These are phyloP conservation scores for Salminus brasiliensis DNA, from an alignment of 2,113 vertebrate genomes.

Conservation along the genomic window DNA sequence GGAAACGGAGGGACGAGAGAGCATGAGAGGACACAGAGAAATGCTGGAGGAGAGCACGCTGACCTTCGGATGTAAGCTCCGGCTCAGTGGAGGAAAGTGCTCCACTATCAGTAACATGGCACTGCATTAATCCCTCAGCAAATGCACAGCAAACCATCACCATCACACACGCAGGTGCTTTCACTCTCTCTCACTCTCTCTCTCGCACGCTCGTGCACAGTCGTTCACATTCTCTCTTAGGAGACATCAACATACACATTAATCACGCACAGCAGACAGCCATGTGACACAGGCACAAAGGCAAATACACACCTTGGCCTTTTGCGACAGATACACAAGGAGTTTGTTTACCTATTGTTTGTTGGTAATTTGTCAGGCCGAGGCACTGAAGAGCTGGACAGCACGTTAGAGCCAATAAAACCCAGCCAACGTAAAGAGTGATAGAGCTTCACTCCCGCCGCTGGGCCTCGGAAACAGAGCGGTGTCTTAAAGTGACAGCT, in stretches of 20 bases:
- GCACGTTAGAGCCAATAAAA: constrained; percentile 65
- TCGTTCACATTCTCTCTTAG: constrained; percentile 3
- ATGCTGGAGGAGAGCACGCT: constrained; percentile 15
- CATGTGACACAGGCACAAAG: not conserved
- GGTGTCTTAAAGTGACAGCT: constrained; percentile 27
- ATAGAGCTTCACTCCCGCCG: constrained; percentile 37
- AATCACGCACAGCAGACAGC: constrained; percentile 24
- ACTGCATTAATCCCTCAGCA: constrained; percentile 27
- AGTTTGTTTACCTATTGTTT: constrained; percentile 47
- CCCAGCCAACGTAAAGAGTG: constrained; percentile 50
- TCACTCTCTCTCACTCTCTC: constrained; percentile 9
- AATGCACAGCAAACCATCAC: not conserved
- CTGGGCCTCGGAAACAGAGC: constrained; percentile 12
- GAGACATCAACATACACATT: constrained; percentile 18
- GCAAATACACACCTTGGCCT: not conserved
- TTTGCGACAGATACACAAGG: not conserved
- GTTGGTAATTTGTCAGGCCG: constrained; percentile 56
- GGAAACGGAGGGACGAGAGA: constrained; percentile 39
- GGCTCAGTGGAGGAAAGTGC: constrained; percentile 34
- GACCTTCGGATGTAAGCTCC: constrained; percentile 32
- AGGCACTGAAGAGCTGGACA: constrained; percentile 54
- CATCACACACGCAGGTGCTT: not conserved
- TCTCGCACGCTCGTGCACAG: not conserved
- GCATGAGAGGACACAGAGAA: too few relatives aligned
- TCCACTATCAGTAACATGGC: constrained; percentile 38